Conservation (phyloP, 1,140 invertebrate species). For the Nephila pilipes region DNA sequence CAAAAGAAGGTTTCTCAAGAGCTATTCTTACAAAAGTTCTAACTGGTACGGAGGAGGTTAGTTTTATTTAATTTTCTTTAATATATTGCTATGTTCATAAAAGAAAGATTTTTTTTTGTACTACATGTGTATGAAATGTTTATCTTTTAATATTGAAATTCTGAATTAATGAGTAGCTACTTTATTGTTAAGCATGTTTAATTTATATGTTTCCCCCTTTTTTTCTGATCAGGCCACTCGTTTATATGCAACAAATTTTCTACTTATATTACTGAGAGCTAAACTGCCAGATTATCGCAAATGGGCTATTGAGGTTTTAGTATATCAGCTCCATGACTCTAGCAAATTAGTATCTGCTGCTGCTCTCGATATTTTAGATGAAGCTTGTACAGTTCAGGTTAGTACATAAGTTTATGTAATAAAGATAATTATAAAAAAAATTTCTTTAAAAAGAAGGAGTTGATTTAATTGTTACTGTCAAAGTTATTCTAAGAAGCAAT, state of each 20-base stretch:
- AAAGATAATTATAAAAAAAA: background rate
- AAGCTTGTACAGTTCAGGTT: slow-evolving; percentile 93
- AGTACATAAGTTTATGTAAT: background rate
- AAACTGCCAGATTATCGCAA: slow-evolving; percentile 83
- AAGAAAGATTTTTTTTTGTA: background rate
- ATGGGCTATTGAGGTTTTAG: slow-evolving; percentile 92
- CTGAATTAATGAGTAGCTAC: background rate
- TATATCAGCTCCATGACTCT: slow-evolving; percentile 90
- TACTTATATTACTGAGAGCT: slow-evolving; percentile 91
- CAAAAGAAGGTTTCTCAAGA: slow-evolving; percentile 86
- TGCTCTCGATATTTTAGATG: slow-evolving; percentile 92
- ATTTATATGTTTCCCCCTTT: slow-evolving; percentile 62
- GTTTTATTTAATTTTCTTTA: background rate
- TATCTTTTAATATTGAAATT: background rate
- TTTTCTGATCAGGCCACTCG: slow-evolving; percentile 86
- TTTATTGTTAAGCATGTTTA: background rate
- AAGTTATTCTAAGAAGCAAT: background rate
- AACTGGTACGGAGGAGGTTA: slow-evolving; percentile 81
- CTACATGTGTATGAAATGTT: background rate
- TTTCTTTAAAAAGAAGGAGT: background rate
- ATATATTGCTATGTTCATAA: too few relatives aligned
- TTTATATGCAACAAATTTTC: slow-evolving; percentile 93
- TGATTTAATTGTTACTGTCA: background rate
- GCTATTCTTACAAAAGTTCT: slow-evolving; percentile 82
- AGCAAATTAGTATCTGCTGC: slow-evolving; percentile 87